These are phyloP conservation scores for Trichomycterus rosablanca DNA, from an alignment of 2,113 vertebrate genomes.

Conservation along the genomic window DNA sequence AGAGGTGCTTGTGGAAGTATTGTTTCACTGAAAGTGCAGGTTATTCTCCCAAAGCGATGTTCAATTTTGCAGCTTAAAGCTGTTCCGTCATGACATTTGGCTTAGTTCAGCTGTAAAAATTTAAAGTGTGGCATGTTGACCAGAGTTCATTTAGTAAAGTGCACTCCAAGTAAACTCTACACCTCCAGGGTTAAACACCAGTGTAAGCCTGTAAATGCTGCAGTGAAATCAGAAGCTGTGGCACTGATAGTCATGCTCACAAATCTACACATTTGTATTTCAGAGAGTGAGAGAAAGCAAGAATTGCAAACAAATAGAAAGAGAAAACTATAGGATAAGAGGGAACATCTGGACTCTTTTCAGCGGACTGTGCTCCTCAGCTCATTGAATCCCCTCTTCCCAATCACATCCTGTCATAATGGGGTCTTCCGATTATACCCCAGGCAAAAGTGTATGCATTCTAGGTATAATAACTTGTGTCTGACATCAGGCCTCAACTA, in stretches of 20 bases:
- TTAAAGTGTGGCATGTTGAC: slow-evolving; percentile 28
- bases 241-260: slow-evolving; percentile 37
- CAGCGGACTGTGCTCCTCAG: too few relatives aligned
- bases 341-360: background rate
- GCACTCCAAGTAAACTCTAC: slow-evolving; percentile 40
- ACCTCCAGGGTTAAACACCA: slow-evolving; percentile 62
- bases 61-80: slow-evolving; percentile 15
- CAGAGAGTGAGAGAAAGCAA: background rate
- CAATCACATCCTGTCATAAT: too few relatives aligned
- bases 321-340: background rate
- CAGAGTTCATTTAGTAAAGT: background rate
- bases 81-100: slow-evolving; percentile 15
- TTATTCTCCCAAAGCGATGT: slow-evolving; percentile 7
- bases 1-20: slow-evolving; percentile 18
- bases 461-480: too few relatives aligned
- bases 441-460: too few relatives aligned
- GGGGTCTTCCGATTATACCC: too few relatives aligned
- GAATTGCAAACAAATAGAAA: too few relatives aligned
- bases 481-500: too few relatives aligned
- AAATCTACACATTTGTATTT: background rate
- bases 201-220: slow-evolving; percentile 65
- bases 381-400: too few relatives aligned
- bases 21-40: slow-evolving; percentile 1
- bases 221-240: slow-evolving; percentile 52
- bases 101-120: background rate